Base-by-base conservation (phyloP, 2,113 vertebrate species). In the Cephalopterus ornatus region DNA sequence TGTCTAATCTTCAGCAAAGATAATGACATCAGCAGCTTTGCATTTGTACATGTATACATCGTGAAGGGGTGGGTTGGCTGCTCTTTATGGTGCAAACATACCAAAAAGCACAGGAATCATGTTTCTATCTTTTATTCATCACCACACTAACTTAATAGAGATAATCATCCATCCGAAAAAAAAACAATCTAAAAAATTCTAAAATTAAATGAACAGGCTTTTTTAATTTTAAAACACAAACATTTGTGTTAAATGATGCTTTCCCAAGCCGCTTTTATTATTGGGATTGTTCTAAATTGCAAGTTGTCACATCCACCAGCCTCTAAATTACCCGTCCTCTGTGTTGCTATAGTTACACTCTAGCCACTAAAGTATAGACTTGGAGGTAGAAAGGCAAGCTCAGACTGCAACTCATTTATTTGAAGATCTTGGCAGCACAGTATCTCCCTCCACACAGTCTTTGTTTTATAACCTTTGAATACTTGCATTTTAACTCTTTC, bases 281-380 rank as follows among this genome's bases (percentile, higher is more conserved):
- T 53, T 90, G 58, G 59, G 24, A 26, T 94, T 93, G 85, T 95
- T 96, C 62, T 86, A 96, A 97, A 97, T 95, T 94, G 93, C 87
- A 89, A 96, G 91, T 94, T 94, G 92, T 96, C 96, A 95, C 93
- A 96, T 97, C 79, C 82, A 91, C 81, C 85, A 85, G 86, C 86
- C 49, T 75, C 65, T 78, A 88, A 97, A 97, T 97, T 95, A 84
- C 82, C 87, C 76, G 42, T 47, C 49, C 65, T 96, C 75, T 58
- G 16, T 84, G 90, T 97, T 97, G 87, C 94, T 85, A 95, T 88
- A 63, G 96, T 70, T 84, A 97, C 95, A 26, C 49, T 6, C 24
- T 47, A 88, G 92, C 96, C 96, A 80, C 93, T 93, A 94, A 97
- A 97, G 84, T 88, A 93, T 5, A 96, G 97, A 73, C 91, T 96